Evolutionary conservation across 2,113 vertebrate genomes (phyloP), one percentile per base, ranked within the genome.

Genomic region (Phoenicopterus ruber): DNA sequence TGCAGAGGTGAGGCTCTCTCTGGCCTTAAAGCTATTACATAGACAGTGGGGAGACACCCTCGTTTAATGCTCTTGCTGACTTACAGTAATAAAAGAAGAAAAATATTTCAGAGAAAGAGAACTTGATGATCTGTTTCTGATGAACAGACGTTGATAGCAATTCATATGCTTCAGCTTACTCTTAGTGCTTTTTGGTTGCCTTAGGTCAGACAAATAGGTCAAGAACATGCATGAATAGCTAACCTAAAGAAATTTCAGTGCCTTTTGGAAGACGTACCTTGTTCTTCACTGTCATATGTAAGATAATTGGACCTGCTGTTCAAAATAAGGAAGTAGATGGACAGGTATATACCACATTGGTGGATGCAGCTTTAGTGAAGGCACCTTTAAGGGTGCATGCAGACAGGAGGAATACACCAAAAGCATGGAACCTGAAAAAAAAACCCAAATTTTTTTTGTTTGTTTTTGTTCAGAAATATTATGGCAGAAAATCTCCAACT

Each of bases 401-500:
- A 38, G 54, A 11, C 28, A 62, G 28, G 18, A n/a, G 38, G 32
- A 67, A 22, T 8, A 34, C 29, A 10, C 19, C 36, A 5, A n/a
- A n/a, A 49, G 10, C 14, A 4, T 29, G 31, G 49, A 19, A 46
- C 25, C 26, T 58, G 13, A 5, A n/a, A 46, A 82, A 67, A 5
- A 17, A 10, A 15, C 1, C 0, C 14, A 55, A 14, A n/a, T n/a
- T 65, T 70, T 42, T 42, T n/a, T 88, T 66, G 55, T 25, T 77
- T 59, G 31, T 61, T 80, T 93, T 61, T 58, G 1, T 47, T 18
- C 96, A 99, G 99, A 99, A 99, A 96, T 99, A 99, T 88, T 99
- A 99, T 1, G 99, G 99, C n/a, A 98, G 99, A 81, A 99, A 99
- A 94, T 99, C 99, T 1, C 98, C 99, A 0, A 98, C 99, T 2